Evolutionary conservation across 1,140 invertebrate species (phyloP).

Genomic region (Diorhabda sublineata): DNA sequence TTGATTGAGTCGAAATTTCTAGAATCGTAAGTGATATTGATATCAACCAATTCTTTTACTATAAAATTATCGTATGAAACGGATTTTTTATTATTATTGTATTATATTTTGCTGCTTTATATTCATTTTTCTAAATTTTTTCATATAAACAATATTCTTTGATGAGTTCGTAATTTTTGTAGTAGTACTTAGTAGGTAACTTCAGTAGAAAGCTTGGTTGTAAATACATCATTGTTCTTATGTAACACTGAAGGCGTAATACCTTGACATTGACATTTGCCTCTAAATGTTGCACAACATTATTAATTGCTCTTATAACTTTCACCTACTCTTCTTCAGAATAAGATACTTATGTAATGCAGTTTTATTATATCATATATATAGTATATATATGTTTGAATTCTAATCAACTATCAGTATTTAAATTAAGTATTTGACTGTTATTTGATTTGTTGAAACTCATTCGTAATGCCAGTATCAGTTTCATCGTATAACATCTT

Average conservation of each 20-base stretch:
- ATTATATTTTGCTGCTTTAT: no score
- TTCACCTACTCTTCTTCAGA: constrained; percentile 1
- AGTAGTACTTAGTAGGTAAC: background rate
- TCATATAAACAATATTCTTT: background rate
- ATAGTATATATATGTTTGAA: background rate
- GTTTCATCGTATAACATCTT: no score
- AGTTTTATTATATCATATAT: constrained; percentile 3
- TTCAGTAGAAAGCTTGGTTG: background rate
- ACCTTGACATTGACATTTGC: constrained; percentile 4
- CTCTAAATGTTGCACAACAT: background rate
- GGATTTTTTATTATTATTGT: no score
- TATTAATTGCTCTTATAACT: background rate
- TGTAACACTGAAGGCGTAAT: background rate
- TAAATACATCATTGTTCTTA: background rate
- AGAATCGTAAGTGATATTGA: no score
- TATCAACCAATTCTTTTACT: no score
- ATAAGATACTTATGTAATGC: constrained; percentile 5
- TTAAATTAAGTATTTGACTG: no score
- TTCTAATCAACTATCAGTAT: no score
- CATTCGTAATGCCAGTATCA: no score
- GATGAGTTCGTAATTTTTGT: background rate
- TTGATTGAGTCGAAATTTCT: no score
- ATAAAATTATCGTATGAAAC: no score
- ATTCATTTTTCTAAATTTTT: background rate
- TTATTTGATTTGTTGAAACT: no score